Conservation (phyloP, 2,888 invertebrate genomes). For the Sturmia bella region DNA sequence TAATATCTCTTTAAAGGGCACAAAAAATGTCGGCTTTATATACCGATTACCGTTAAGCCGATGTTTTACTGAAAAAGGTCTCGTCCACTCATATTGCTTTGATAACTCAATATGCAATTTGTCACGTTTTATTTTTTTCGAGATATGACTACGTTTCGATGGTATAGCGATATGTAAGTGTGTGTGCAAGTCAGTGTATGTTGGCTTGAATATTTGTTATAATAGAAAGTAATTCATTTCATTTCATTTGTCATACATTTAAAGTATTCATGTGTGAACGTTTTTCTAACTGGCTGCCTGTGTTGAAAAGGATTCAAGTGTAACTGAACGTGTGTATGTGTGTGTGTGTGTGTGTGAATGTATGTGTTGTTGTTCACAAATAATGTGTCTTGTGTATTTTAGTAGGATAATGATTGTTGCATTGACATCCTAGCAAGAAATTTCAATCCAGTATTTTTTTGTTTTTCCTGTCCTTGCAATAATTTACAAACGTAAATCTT, state of each 20-base stretch:
- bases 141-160: no score
- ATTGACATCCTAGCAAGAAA: slow-evolving; percentile 53
- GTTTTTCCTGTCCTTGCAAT: slow-evolving; percentile 11
- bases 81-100: no score
- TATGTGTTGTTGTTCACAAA: background rate
- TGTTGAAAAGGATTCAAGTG: background rate
- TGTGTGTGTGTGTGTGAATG: slow-evolving; percentile 1
- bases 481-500: slow-evolving; percentile 31
- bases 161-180: background rate
- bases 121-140: no score
- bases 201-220: slow-evolving; percentile 8
- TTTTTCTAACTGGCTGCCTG: slow-evolving; percentile 52
- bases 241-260: slow-evolving; percentile 66
- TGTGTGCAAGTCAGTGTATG: background rate
- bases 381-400: slow-evolving; percentile 39
- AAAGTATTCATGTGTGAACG: slow-evolving; percentile 64
- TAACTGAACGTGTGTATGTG: background rate
- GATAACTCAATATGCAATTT: no score
- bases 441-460: background rate
- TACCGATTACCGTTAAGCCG: no score
- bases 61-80: no score
- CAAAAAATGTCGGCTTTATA: no score
- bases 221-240: slow-evolving; percentile 66
- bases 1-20: no score
- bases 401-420: slow-evolving; percentile 59